phyloP scores from a whole-genome alignment of 2,888 invertebrate species.

The Liopterus haemorrhoidalis region DNA sequence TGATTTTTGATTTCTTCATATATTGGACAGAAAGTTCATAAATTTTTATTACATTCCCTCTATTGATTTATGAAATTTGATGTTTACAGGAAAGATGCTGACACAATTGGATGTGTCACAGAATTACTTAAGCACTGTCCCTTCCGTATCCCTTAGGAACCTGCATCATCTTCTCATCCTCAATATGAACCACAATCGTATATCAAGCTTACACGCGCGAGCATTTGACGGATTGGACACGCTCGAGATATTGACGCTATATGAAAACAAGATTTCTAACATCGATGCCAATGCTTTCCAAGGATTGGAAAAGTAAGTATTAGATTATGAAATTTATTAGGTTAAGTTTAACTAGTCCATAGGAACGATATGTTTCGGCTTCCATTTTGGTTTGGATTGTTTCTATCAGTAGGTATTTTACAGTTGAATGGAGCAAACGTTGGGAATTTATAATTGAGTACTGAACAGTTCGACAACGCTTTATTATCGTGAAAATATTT shows the following conservation, averaged over 20 bases:
- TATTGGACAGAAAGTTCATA: too few relatives aligned
- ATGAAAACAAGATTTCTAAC: constrained; percentile 75
- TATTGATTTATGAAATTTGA: constrained; percentile 15
- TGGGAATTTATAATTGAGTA: too few relatives aligned
- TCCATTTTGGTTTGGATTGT: too few relatives aligned
- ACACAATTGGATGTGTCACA: constrained; percentile 85
- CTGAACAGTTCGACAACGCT: too few relatives aligned
- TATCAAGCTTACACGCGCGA: constrained; percentile 68
- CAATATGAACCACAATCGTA: constrained; percentile 84
- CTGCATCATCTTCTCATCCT: constrained; percentile 78
- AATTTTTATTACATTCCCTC: too few relatives aligned
- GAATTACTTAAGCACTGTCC: constrained; percentile 74
- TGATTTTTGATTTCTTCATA: too few relatives aligned
- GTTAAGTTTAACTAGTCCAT: too few relatives aligned
- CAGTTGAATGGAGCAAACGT: too few relatives aligned
- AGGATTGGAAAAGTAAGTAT: constrained; percentile 78
- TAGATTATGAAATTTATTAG: too few relatives aligned
- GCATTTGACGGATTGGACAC: constrained; percentile 85
- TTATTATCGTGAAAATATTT: too few relatives aligned
- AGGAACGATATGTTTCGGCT: too few relatives aligned
- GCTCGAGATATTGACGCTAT: constrained; percentile 77
- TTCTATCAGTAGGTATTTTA: too few relatives aligned
- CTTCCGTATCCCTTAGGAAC: constrained; percentile 72
- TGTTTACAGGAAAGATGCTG: constrained; percentile 66
- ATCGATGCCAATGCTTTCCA: constrained; percentile 80